Base-by-base conservation (phyloP, 2,888 invertebrate species). In the Nowickia ferox region DNA sequence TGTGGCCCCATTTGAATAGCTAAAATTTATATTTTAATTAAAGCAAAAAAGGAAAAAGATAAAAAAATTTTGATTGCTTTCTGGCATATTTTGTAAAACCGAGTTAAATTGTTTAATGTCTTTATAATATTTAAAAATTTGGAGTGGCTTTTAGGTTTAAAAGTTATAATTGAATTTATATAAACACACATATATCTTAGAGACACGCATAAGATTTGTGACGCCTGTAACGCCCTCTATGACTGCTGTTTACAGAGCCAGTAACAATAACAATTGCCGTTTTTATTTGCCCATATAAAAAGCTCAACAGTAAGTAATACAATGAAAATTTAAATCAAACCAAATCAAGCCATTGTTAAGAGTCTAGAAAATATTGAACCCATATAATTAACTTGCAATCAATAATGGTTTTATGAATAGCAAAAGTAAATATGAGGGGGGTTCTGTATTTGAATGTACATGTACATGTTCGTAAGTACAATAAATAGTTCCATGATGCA, bases 161-260 rank as follows among this genome's bases (percentile, higher is more conserved):
- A 76, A 71, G 65, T 77, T 72, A 78, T 85, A 85, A 82, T 82
- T 82, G 71, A 76, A 82, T 71, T 15, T 66, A 10, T 46, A 11
- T n/a, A 17, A 46, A 61, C 42, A 15, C 38, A 46, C 53, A 6
- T 66, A 13, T 78, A 80, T 75, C 63, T 77, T 40, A 80, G 71
- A 78, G 75, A 84, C 84, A 78, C 83, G 82, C 85, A 86, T 83
- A 83, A 79, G 85, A 83, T 79, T 86, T 86, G 71, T 84, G 86
- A 87, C 84, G 86, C 87, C 85, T 87, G 79, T n/a, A 80, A 87
- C 87, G 84, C 87, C 87, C 87, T 87, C 87, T 87, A 76, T 40
- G 82, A 84, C 86, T 84, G 84, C 84, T 81, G 86, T 84, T 78
- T 84, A 68, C 40, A 69, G 57, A 86, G 72, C n/a, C 30, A 71